Conservation (phyloP, 2,888 invertebrate genomes). For the Drosophila quinaria region DNA sequence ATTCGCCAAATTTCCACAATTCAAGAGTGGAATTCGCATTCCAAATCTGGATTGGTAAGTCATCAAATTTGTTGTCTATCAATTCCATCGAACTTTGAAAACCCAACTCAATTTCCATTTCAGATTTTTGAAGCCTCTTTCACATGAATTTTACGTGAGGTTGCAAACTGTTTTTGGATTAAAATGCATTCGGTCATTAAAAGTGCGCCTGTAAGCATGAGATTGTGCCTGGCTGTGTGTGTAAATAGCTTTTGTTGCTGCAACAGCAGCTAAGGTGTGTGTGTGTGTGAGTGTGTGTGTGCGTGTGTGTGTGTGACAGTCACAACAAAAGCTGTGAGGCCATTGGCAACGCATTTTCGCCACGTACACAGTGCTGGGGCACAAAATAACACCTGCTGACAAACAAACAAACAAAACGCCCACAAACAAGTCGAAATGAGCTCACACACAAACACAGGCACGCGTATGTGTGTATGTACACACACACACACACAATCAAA, state of each 20-base stretch:
- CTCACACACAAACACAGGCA: conserved; percentile 44
- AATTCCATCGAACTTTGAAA: conserved; percentile 1
- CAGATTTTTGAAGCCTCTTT: conserved; percentile 42
- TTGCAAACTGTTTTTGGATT: conserved; percentile 78
- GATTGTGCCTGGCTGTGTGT: conserved; percentile 64
- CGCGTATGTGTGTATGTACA: conserved; percentile 9
- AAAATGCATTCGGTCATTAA: conserved; percentile 82
- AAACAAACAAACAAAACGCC: conserved; percentile 78
- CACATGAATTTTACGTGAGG: conserved; percentile 70
- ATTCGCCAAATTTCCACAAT: too few relatives aligned
- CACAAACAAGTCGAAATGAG: conserved; percentile 75
- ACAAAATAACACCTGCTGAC: conserved; percentile 79
- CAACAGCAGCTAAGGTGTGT: conserved; percentile 28
- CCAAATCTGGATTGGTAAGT: background rate
- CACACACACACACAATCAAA: conserved; percentile 13
- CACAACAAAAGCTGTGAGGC: conserved; percentile 52
- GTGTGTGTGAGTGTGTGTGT: conserved; percentile 11
- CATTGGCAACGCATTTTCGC: conserved; percentile 73
- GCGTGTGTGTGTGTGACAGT: conserved; percentile 30
- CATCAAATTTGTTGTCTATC: conserved; percentile 9
- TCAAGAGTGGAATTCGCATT: background rate
- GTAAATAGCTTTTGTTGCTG: conserved; percentile 73
- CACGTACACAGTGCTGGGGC: conserved; percentile 71
- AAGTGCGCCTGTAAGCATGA: conserved; percentile 71
- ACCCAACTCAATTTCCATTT: conserved; percentile 28